Conservation (phyloP, 2,113 vertebrate species). For the Microcebus ravelobensis region DNA sequence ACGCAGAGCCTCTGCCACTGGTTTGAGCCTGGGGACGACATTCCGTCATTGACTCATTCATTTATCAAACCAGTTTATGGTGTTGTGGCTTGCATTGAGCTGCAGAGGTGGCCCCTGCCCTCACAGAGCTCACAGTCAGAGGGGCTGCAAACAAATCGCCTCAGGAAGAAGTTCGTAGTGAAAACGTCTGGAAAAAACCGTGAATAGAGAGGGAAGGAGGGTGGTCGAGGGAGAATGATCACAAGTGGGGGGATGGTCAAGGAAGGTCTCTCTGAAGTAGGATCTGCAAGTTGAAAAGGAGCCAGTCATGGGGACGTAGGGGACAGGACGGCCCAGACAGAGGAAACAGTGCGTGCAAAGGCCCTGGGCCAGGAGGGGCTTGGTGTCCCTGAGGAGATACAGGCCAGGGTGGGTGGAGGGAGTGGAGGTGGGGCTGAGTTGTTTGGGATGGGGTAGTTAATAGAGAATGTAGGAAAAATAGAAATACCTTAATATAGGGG, state of each 20-base stretch:
- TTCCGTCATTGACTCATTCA: not conserved
- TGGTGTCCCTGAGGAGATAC: not conserved
- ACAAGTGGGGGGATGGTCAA: not conserved
- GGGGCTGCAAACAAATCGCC: not conserved
- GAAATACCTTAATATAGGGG: not conserved
- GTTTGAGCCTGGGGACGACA: not conserved
- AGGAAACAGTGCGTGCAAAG: not conserved
- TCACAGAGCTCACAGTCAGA: not conserved
- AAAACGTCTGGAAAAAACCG: not conserved
- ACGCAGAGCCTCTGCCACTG: not conserved
- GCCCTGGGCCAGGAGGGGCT: not conserved
- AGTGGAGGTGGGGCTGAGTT: not conserved
- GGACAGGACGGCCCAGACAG: not conserved
- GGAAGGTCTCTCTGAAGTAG: not conserved
- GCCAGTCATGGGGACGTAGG: not conserved
- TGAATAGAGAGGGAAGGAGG: not conserved
- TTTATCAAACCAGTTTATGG: not conserved
- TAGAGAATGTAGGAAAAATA: not conserved
- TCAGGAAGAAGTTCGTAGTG: not conserved
- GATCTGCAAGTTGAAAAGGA: not conserved
- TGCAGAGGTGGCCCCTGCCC: not conserved
- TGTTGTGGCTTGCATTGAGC: not conserved
- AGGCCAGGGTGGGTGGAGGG: not conserved
- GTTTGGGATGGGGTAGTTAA: not conserved
- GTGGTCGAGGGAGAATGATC: not conserved